Evolutionary conservation across 1,140 invertebrate genomes (phyloP).

Genomic region (Drosophila santomea): DNA sequence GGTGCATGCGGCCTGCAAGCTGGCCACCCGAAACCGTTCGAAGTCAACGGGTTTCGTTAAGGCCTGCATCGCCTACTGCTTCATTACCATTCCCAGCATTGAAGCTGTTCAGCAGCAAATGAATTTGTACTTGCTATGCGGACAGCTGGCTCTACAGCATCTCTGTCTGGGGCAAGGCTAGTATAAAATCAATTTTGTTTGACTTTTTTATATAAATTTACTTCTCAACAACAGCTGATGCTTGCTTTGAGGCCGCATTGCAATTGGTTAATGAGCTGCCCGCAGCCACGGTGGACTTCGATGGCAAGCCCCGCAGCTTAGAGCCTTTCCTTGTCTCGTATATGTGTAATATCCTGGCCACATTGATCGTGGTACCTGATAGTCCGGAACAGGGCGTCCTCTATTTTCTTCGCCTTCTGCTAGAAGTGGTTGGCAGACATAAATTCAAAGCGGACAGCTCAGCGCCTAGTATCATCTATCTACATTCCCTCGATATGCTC

Average conservation of each 20-base stretch:
- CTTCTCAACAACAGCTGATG: slow-evolving; percentile 89
- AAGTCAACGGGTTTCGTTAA: slow-evolving; percentile 90
- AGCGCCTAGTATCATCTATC: slow-evolving; percentile 87
- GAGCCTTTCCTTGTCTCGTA: slow-evolving; percentile 91
- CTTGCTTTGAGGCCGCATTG: slow-evolving; percentile 95
- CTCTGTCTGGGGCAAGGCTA: slow-evolving; percentile 92
- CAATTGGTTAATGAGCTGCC: slow-evolving; percentile 92
- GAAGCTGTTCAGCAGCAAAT: slow-evolving; percentile 90
- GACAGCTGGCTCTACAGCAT: slow-evolving; percentile 95
- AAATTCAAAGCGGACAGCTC: slow-evolving; percentile 87
- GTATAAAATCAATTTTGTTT: background rate
- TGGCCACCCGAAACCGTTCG: slow-evolving; percentile 91
- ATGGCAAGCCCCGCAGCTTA: slow-evolving; percentile 89
- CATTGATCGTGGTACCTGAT: slow-evolving; percentile 94
- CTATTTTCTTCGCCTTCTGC: slow-evolving; percentile 90
- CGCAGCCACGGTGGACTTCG: slow-evolving; percentile 89
- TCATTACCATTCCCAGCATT: slow-evolving; percentile 97
- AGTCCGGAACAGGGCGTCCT: slow-evolving; percentile 93
- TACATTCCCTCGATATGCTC: slow-evolving; percentile 85
- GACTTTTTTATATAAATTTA: slow-evolving; percentile 36
- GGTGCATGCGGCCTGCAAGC: slow-evolving; percentile 93
- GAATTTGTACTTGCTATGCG: slow-evolving; percentile 94
- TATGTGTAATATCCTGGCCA: slow-evolving; percentile 92
- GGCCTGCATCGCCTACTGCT: slow-evolving; percentile 97
- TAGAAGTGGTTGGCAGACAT: slow-evolving; percentile 91